Evolutionary conservation across 2,113 vertebrate genomes (phyloP).

Genomic region (Pollachius pollachius): DNA sequence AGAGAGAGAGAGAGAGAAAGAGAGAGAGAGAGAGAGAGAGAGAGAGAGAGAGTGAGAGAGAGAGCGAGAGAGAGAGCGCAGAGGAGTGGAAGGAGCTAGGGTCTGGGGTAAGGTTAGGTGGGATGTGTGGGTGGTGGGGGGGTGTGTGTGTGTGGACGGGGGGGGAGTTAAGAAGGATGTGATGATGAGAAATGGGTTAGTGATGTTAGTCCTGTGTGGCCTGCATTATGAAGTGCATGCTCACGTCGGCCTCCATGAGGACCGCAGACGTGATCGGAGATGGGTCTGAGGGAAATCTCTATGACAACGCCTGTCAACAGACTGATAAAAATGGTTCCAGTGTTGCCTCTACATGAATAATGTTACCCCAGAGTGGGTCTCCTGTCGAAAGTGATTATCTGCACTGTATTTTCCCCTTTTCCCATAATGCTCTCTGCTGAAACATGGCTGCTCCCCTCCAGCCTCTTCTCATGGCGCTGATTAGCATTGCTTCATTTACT

Average conservation of each 20-base stretch:
- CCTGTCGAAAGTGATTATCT: background rate
- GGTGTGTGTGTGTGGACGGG: constrained; percentile 18
- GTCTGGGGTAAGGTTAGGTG: constrained; percentile 18
- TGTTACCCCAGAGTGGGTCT: no score
- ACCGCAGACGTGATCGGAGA: constrained; percentile 31
- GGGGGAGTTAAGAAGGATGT: constrained; percentile 6
- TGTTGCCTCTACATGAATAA: background rate
- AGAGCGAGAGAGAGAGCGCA: no score
- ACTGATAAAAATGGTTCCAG: background rate
- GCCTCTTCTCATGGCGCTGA: constrained; percentile 48
- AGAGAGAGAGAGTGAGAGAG: no score
- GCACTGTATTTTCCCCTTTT: constrained; percentile 33
- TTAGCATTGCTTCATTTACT: constrained; percentile 69
- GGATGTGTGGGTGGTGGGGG: constrained; percentile 9
- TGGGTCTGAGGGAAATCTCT: constrained; percentile 50
- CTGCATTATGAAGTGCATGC: constrained; percentile 47
- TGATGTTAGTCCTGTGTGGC: constrained; percentile 56
- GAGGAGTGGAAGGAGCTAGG: constrained; percentile 26
- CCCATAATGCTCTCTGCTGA: background rate
- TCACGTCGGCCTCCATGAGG: constrained; percentile 35
- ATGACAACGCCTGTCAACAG: constrained; percentile 61
- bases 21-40: no score
- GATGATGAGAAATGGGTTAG: constrained; percentile 41
- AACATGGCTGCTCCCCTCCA: constrained; percentile 44
- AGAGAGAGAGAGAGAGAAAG: background rate